Base-by-base conservation (phyloP, 1,140 invertebrate species). In the Calliopsis andreniformis region DNA sequence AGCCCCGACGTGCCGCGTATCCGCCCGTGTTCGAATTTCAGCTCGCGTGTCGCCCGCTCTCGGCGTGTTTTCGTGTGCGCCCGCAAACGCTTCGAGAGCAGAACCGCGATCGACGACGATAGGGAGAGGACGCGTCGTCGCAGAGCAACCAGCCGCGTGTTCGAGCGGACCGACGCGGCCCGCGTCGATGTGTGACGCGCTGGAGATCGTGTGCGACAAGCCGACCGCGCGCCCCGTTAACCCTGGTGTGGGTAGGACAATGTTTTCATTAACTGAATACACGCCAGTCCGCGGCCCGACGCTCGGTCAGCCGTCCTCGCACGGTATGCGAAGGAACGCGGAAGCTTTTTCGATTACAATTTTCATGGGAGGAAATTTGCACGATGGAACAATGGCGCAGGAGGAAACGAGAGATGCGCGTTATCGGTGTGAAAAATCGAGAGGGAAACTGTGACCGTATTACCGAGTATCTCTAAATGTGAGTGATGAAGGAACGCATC, bases 211-310 rank as follows among this genome's bases (percentile, higher is more conserved):
- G 83, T 80, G 86, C 82, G 83, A 89, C 84, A 84, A 83, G 75
- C 78, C 67, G 83, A 80, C 85, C 85, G 80, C 82, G 75, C 79
- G 55, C 77, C 71, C 80, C 35, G 76, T 42, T 64, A 58, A 61
- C 49, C 76, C 45, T 49, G 68, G 71, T 78, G 73, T 81, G 67
- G 79, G 67, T 75, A 66, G 83, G 85, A 89, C 88, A 89, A 87
- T 88, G 87, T 89, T 89, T 89, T 88, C 87, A 89, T 89, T 89
- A 89, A 89, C 87, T 80, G 83, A 88, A 85, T 87, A 89, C 86
- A 88, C 77, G 85, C 70, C 66, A 45, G 35, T 25, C 80, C 76
- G 64, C 68, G 81, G 81, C 69, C 84, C 80, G 85, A 84, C 80
- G 82, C 79, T 79, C 70, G 58, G 69, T 63, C 56, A 47, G 77